Evolutionary conservation across 2,797 vertebrate species (phyloP).

Genomic region (Propithecus perrieri): DNA sequence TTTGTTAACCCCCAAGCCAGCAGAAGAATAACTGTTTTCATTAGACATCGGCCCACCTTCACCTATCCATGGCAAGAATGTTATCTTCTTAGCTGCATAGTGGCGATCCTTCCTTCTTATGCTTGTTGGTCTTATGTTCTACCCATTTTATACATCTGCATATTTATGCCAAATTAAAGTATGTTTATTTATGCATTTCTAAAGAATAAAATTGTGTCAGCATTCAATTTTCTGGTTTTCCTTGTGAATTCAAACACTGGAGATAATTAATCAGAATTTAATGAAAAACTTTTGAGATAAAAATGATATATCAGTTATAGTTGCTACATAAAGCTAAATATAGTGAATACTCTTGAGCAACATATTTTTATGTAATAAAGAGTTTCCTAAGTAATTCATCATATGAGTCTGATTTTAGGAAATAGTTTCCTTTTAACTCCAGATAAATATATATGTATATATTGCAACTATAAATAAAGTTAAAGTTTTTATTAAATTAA

Average conservation of each 20-base stretch:
- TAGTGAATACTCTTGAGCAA: not conserved
- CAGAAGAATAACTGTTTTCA: not conserved
- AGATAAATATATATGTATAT: not conserved
- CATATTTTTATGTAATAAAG: not conserved
- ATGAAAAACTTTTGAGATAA: not conserved
- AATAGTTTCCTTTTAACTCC: not conserved
- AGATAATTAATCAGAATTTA: not conserved
- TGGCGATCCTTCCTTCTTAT: not conserved
- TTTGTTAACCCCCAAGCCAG: not conserved
- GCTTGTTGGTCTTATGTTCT: not conserved
- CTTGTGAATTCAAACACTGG: not conserved
- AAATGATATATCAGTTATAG: not conserved
- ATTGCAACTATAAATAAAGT: not conserved
- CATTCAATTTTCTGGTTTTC: not conserved
- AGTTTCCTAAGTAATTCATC: not conserved
- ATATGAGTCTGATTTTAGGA: not conserved
- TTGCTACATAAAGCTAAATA: not conserved
- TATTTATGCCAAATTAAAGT: not conserved
- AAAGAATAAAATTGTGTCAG: not conserved
- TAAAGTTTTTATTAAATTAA: not conserved
- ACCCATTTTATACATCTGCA: not conserved
- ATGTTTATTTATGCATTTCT: not conserved
- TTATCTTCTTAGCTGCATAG: not conserved
- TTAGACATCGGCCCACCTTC: not conserved
- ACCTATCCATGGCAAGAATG: not conserved